These are phyloP conservation scores for Bradypodion ventrale DNA, from an alignment of 2,797 vertebrate species.

Conservation along the genomic window DNA sequence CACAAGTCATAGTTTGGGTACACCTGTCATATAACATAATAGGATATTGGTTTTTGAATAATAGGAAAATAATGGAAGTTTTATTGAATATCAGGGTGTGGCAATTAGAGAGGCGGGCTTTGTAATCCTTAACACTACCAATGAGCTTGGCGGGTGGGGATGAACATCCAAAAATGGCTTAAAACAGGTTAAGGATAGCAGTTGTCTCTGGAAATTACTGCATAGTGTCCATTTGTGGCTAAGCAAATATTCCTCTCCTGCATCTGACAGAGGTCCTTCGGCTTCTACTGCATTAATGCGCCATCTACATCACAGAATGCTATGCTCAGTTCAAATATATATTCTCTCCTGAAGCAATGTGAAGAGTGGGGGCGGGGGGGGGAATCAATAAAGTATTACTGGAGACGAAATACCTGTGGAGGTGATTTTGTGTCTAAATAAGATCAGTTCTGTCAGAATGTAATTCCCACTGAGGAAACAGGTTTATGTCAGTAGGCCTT, in stretches of 20 bases:
- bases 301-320: background rate
- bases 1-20: too few species aligned
- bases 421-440: background rate
- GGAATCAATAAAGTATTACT: background rate
- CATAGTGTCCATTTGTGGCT: background rate
- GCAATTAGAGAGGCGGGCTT: background rate
- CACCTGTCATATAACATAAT: too few species aligned
- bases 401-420: background rate
- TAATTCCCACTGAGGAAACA: background rate
- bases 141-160: background rate
- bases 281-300: background rate
- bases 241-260: background rate
- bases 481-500: conserved; percentile 24
- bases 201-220: background rate
- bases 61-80: conserved; percentile 12
- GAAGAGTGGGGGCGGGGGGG: background rate
- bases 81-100: background rate
- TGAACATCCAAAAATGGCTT: background rate
- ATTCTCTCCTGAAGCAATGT: background rate
- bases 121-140: conserved; percentile 19
- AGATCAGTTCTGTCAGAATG: conserved; percentile 18
- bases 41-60: background rate
- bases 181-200: background rate
- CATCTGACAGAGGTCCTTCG: background rate
- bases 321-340: background rate